These are phyloP conservation scores for Hirundichthys speculiger DNA, from an alignment of 2,113 vertebrate species.

Conservation along the genomic window DNA sequence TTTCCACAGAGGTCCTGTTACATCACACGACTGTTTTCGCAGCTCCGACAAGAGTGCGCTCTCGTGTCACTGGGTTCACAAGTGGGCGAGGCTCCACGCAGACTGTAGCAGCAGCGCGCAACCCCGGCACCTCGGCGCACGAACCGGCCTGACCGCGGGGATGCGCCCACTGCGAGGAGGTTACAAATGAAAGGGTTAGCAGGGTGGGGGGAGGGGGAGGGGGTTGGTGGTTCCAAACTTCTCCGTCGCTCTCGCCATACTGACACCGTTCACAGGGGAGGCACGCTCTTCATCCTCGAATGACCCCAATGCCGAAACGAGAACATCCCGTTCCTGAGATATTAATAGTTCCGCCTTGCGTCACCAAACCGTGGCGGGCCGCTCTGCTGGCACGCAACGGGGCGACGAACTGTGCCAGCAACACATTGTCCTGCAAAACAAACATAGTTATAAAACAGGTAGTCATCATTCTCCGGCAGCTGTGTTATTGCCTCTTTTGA, in stretches of 20 bases:
- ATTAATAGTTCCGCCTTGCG: constrained; percentile 84
- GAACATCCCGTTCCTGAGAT: constrained; percentile 82
- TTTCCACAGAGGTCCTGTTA: constrained; percentile 39
- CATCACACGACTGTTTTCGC: constrained; percentile 58
- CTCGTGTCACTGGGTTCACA: constrained; percentile 76
- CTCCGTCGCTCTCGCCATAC: not conserved
- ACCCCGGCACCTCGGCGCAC: constrained; percentile 15
- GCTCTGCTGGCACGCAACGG: constrained; percentile 76
- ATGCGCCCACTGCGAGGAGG: constrained; percentile 11
- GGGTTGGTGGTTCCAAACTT: constrained; percentile 20
- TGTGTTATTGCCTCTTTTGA: constrained; percentile 52
- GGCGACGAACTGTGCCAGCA: constrained; percentile 65
- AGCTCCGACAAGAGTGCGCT: constrained; percentile 64
- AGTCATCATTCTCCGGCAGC: constrained; percentile 61
- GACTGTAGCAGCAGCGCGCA: constrained; percentile 21
- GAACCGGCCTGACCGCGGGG: constrained; percentile 26
- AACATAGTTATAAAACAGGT: constrained; percentile 66
- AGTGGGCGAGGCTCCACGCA: constrained; percentile 74
- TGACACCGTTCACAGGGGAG: constrained; percentile 19
- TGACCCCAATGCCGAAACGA: constrained; percentile 78
- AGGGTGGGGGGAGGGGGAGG: not conserved
- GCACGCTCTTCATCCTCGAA: constrained; percentile 69
- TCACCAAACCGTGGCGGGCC: constrained; percentile 79
- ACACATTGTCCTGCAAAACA: constrained; percentile 51
- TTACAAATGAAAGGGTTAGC: not conserved